Evolutionary conservation across 2,888 invertebrate genomes (phyloP), one percentile per base, ranked within the genome.

Genomic region (Masnerella sp.): DNA sequence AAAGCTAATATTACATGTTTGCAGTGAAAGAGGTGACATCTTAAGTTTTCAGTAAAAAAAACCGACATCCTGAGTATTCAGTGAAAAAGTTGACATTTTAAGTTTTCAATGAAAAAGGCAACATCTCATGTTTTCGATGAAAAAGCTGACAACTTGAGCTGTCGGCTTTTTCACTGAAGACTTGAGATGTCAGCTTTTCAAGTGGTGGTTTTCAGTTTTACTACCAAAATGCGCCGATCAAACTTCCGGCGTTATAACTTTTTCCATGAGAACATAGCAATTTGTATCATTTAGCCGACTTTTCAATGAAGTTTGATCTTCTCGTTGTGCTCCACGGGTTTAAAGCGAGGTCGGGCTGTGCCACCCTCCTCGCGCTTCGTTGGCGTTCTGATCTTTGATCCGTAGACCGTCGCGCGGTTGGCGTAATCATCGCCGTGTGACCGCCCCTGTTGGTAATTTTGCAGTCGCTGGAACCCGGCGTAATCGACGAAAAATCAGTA

Each of bases 401-500:
- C 73, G 49, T 62, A 67, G 72, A 68, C 70, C 62, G 77, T 81
- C 77, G 72, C 78, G 77, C 77, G 79, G 70, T 67, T 74, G 64
- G 59, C 68, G 67, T 68, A 62, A 74, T 77, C 70, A 52, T 51
- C 67, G 56, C 61, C 54, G 69, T 56, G 74, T 70, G 70, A 70
- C 74, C 56, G 56, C 28, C 56, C 51, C 32, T 18, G 59, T 47
- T 59, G 61, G 28, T 73, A 81, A 82, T 78, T 81, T 79, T 70
- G 74, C 64, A 73, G 68, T 77, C 70, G 74, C 76, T 73, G 61
- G 74, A 49, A 61, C 59, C 59, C 36, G 36, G 71, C 56, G 69
- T 70, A 68, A 74, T 67, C 72, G 65, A 69, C 58, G 77, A 81
- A 82, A 82, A 82, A 81, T 78, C 68, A 76, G 65, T 78, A 79